These are phyloP conservation scores for Anarrhichthys ocellatus DNA, from an alignment of 2,113 vertebrate species.

Conservation along the genomic window DNA sequence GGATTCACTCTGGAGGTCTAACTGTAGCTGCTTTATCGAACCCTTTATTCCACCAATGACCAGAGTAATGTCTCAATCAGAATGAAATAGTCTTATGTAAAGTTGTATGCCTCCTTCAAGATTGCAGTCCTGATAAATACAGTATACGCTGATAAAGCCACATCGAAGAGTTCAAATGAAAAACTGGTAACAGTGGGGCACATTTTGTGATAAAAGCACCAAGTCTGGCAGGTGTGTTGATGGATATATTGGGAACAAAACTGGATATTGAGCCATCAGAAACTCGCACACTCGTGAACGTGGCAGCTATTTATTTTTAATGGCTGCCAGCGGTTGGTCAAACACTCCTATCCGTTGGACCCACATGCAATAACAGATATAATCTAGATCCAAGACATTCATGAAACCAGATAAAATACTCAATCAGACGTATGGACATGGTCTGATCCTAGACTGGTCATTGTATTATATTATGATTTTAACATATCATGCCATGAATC, in stretches of 20 bases:
- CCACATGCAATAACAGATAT: background rate
- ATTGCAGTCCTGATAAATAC: background rate
- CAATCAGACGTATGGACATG: background rate
- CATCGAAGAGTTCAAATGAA: background rate
- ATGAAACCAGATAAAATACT: background rate
- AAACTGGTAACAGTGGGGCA: background rate
- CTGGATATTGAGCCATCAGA: background rate
- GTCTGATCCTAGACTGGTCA: background rate
- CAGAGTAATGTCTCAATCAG: slow-evolving; percentile 3
- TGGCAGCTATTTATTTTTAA: background rate
- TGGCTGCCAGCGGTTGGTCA: background rate
- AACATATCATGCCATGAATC: background rate
- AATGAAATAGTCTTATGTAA: background rate
- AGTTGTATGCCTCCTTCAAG: background rate
- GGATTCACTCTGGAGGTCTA: slow-evolving; percentile 17
- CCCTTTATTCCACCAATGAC: slow-evolving; percentile 38
- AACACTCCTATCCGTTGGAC: background rate
- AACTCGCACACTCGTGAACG: background rate
- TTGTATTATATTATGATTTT: background rate
- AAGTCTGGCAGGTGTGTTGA: background rate
- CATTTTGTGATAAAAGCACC: background rate
- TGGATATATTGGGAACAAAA: background rate
- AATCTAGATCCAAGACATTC: background rate
- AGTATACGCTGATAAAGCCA: background rate
- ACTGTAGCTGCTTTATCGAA: slow-evolving; percentile 12